phyloP scores from a whole-genome alignment of 1,140 invertebrate genomes.

The Bombus huntii region DNA sequence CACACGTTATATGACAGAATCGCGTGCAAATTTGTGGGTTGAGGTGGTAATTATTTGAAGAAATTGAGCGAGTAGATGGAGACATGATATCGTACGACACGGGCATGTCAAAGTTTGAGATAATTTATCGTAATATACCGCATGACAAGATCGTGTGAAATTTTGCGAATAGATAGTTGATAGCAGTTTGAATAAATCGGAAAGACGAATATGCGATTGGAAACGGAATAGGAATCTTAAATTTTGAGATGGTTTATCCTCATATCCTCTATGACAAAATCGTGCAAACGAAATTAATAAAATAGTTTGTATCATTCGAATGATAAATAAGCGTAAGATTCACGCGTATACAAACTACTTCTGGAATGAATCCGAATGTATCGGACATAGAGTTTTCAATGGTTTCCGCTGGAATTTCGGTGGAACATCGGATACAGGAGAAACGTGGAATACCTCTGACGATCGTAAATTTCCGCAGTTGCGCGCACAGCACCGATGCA shows the following conservation, averaged over 20 bases:
- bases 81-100: neutral
- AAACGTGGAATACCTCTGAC: neutral
- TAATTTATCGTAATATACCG: neutral
- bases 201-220: too few relatives aligned
- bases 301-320: too few relatives aligned
- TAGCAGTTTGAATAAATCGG: neutral
- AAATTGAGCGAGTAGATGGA: neutral
- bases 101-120: neutral
- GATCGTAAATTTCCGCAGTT: constrained; percentile 20
- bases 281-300: too few relatives aligned
- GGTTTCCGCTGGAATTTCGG: neutral
- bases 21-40: neutral
- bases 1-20: neutral
- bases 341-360: neutral
- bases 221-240: too few relatives aligned
- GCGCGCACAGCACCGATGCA: neutral
- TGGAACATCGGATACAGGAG: too few relatives aligned
- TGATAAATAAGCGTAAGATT: neutral
- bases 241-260: neutral
- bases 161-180: neutral
- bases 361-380: neutral
- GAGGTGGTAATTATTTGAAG: neutral
- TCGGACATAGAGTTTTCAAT: neutral
- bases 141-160: neutral
- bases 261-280: too few relatives aligned